These are phyloP conservation scores for Tenebrosternarchus preto DNA, from an alignment of 2,113 vertebrate genomes.

Conservation along the genomic window DNA sequence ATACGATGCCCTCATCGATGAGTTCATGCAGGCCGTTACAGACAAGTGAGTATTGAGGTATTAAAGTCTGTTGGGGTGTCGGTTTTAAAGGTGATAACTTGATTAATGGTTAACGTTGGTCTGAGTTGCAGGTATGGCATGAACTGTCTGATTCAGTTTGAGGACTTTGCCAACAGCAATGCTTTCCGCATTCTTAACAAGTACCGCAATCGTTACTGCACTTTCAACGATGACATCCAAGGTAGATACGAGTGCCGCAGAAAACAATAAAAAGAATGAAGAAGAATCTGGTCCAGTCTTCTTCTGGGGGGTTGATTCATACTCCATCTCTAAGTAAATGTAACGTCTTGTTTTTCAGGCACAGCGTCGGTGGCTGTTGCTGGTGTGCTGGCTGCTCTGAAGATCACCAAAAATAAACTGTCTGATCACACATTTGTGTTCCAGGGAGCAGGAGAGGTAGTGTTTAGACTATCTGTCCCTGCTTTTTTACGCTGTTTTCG, in stretches of 20 bases:
- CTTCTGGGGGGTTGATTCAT: background rate
- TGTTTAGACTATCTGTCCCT: background rate
- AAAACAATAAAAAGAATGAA: background rate
- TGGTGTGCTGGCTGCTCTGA: conserved; percentile 87
- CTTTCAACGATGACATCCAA: conserved; percentile 98
- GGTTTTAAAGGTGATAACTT: background rate
- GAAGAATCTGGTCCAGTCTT: background rate
- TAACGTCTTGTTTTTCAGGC: conserved; percentile 70
- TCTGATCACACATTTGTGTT: conserved; percentile 93
- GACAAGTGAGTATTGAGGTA: conserved; percentile 81
- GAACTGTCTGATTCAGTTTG: conserved; percentile 96
- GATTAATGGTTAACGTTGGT: conserved; percentile 3
- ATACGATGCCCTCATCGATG: conserved; percentile 92
- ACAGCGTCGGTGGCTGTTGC: conserved; percentile 94
- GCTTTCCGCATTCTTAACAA: conserved; percentile 95
- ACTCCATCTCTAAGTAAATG: background rate
- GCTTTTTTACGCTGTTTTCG: too few relatives aligned
- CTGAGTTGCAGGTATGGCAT: conserved; percentile 83
- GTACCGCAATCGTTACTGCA: conserved; percentile 90
- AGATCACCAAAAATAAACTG: conserved; percentile 90
- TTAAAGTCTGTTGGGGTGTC: background rate
- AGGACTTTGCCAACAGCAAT: conserved; percentile 95
- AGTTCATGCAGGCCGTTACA: conserved; percentile 96
- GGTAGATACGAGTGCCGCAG: conserved; percentile 68
- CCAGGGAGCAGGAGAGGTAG: conserved; percentile 96